Evolutionary conservation across 2,797 vertebrate species (phyloP).

Genomic region (Sparus aurata): DNA sequence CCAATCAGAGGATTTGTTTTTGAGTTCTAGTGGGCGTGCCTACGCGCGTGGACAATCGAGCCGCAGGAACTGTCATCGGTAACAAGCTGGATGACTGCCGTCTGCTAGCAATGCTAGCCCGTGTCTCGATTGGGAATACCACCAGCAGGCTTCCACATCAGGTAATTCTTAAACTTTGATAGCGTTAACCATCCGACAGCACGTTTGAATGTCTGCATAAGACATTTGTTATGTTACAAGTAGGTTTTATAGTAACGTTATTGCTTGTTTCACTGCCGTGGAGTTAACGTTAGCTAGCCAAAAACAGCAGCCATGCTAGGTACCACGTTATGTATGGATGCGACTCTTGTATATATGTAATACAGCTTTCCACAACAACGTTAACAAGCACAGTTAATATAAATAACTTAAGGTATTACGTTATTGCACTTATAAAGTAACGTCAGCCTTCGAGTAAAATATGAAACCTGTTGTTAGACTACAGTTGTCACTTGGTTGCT

Average conservation of each 20-base stretch:
- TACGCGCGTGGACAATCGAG: constrained; percentile 64
- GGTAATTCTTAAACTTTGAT: constrained; percentile 57
- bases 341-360: neutral
- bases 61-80: constrained; percentile 73
- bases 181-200: neutral
- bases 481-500: neutral
- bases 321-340: constrained; percentile 21
- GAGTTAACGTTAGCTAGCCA: constrained; percentile 57
- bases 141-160: constrained; percentile 50
- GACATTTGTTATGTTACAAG: neutral
- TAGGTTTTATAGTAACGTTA: constrained; percentile 3
- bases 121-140: constrained; percentile 44
- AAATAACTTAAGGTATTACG: accelerated
- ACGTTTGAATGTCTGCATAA: accelerated
- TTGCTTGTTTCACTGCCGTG: constrained; percentile 8
- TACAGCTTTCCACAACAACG: neutral
- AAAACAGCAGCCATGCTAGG: constrained; percentile 53
- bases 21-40: constrained; percentile 80
- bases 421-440: neutral
- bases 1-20: constrained; percentile 87
- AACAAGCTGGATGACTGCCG: constrained; percentile 39
- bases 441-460: neutral
- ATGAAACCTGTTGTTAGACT: neutral
- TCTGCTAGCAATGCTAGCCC: constrained; percentile 66
- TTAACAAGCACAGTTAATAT: neutral